Percentiles rank a stretch among this genome's conserved stretches.
phyloP scores from a whole-genome alignment of 2,888 invertebrate genomes.

The Sabatieria punctata region DNA sequence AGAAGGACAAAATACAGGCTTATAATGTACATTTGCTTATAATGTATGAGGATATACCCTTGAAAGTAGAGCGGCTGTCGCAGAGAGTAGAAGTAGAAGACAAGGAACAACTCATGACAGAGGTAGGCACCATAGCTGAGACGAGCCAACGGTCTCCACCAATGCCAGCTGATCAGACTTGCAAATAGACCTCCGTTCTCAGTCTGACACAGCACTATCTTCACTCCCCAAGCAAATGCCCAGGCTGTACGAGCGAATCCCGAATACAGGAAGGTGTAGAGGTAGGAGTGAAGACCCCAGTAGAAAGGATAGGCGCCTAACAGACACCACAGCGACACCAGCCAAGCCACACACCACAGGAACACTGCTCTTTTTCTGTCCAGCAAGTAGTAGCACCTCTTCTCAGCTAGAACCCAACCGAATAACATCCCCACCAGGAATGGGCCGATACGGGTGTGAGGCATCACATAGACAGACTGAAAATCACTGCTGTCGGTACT shows the following conservation, averaged over 20 bases:
- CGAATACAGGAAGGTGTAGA: slow-evolving; percentile 3
- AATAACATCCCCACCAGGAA: slow-evolving; percentile 29
- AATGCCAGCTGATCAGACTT: neutral
- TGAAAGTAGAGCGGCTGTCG: neutral
- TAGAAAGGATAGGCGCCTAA: slow-evolving; percentile 3
- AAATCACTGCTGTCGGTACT: too few relatives aligned
- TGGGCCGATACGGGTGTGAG: slow-evolving; percentile 30
- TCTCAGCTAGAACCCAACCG: slow-evolving; percentile 19
- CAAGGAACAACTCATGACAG: slow-evolving; percentile 2
- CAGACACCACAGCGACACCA: slow-evolving; percentile 1
- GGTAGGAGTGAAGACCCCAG: neutral
- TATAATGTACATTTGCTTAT: too few relatives aligned
- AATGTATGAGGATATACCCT: too few relatives aligned
- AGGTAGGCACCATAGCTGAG: slow-evolving; percentile 2
- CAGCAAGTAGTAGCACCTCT: neutral
- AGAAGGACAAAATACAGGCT: too few relatives aligned
- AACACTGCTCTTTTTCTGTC: neutral
- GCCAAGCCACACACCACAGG: neutral
- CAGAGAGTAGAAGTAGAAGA: neutral
- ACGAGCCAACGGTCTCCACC: neutral
- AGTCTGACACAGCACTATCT: slow-evolving; percentile 3
- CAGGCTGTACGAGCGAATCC: neutral
- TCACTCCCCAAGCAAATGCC: neutral
- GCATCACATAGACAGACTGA: slow-evolving; percentile 21
- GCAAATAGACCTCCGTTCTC: neutral